Evolutionary conservation across 2,113 vertebrate species (phyloP).

Genomic region (Phyllostomus hastatus): DNA sequence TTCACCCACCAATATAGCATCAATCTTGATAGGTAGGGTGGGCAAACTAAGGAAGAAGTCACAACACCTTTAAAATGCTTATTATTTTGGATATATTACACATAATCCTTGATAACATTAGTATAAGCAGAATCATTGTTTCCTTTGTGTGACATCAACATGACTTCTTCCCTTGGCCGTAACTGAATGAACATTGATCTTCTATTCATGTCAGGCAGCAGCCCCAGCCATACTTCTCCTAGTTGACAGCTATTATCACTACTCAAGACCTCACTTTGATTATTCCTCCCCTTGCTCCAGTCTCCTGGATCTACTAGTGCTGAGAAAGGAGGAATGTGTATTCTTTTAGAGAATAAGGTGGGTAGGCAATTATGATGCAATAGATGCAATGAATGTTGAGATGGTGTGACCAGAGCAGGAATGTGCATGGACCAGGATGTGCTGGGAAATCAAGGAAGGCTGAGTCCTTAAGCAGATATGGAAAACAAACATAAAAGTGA

Average conservation of each 20-base stretch:
- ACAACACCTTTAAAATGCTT: neutral
- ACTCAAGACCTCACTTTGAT: neutral
- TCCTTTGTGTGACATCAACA: neutral
- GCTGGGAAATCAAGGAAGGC: neutral
- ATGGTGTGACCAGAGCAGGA: neutral
- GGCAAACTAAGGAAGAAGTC: neutral
- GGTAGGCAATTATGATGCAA: neutral
- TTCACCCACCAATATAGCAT: neutral
- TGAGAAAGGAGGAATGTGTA: neutral
- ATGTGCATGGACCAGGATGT: neutral
- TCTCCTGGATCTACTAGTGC: neutral
- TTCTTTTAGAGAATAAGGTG: neutral
- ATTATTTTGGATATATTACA: neutral
- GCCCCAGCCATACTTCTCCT: neutral
- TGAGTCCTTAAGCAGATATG: neutral
- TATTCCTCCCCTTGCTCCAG: neutral
- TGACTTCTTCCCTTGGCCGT: neutral
- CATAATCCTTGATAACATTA: neutral
- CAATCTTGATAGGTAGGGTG: neutral
- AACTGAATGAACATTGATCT: neutral
- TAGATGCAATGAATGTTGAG: fast-evolving
- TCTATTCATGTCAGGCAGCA: neutral
- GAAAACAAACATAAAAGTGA: neutral
- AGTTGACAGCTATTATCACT: neutral
- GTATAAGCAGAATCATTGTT: neutral